phyloP scores from a whole-genome alignment of 2,797 vertebrate species.

The Geotrypetes seraphini region DNA sequence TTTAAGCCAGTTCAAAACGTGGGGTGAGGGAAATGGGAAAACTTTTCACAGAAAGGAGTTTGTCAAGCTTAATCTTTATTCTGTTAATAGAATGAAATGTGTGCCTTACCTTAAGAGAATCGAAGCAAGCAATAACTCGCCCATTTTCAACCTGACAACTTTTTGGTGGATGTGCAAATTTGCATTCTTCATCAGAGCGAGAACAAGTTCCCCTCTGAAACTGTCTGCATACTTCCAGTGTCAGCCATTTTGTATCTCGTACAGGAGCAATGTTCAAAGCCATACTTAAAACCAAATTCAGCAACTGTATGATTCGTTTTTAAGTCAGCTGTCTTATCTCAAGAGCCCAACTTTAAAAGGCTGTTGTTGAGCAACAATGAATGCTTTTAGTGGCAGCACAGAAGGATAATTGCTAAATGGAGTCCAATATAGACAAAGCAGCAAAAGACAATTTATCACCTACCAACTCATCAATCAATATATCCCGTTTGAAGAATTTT shows the following conservation, averaged over 20 bases:
- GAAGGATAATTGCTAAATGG: constrained; percentile 24
- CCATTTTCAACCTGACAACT: constrained; percentile 98
- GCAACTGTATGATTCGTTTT: constrained; percentile 11
- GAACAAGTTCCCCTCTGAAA: constrained; percentile 98
- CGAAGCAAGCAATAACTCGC: constrained; percentile 96
- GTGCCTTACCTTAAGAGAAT: constrained; percentile 92
- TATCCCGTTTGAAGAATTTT: constrained; percentile 49
- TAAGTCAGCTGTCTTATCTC: constrained; percentile 14
- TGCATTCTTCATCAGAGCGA: constrained; percentile 96
- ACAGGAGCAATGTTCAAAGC: constrained; percentile 86
- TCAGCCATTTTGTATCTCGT: constrained; percentile 97
- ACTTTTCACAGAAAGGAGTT: background rate
- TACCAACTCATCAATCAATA: constrained; percentile 61
- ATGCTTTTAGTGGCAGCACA: constrained; percentile 16
- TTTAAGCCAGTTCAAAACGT: too few relatives aligned
- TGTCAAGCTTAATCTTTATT: too few relatives aligned
- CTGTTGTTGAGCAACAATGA: constrained; percentile 18
- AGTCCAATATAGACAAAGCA: constrained; percentile 41
- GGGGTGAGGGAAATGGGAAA: too few relatives aligned
- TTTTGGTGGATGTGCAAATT: constrained; percentile 97
- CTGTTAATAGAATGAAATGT: background rate
- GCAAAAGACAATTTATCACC: constrained; percentile 43
- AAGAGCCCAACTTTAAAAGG: constrained; percentile 22
- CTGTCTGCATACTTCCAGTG: constrained; percentile 94
- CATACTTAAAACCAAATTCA: constrained; percentile 55